Evolutionary conservation across 2,888 invertebrate genomes (phyloP).

Genomic region (Nyleta sp.): DNA sequence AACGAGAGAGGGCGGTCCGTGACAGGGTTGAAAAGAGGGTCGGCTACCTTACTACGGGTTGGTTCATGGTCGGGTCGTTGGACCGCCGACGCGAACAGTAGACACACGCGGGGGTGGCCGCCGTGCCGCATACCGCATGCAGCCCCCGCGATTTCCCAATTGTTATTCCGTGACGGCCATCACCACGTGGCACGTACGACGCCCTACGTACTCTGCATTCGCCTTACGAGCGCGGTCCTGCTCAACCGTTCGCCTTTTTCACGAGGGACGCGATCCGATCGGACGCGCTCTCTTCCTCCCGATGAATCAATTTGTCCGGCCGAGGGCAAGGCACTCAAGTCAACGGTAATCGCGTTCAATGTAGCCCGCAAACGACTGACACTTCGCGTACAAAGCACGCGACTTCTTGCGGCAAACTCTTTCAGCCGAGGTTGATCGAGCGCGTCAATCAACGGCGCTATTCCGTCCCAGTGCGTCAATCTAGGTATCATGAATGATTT

Average conservation of each 20-base stretch:
- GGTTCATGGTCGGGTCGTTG: constrained; percentile 70
- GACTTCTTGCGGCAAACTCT: too few species aligned
- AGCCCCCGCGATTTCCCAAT: constrained; percentile 75
- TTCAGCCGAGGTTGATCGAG: background rate
- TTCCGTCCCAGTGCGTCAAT: background rate
- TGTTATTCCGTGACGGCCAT: constrained; percentile 77
- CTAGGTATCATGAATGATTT: constrained; percentile 2
- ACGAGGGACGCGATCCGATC: constrained; percentile 23
- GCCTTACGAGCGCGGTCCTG: constrained; percentile 63
- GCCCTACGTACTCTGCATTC: constrained; percentile 71
- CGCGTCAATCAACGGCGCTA: too few species aligned
- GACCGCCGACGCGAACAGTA: constrained; percentile 54
- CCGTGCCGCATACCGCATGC: constrained; percentile 68
- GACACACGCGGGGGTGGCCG: constrained; percentile 56
- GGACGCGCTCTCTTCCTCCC: constrained; percentile 1
- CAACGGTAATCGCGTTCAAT: too few species aligned
- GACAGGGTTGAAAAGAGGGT: constrained; percentile 76
- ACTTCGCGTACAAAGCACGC: too few species aligned
- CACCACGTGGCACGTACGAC: constrained; percentile 72
- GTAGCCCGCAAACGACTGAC: too few species aligned
- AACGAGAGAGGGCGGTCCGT: constrained; percentile 70
- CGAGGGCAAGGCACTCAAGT: too few species aligned
- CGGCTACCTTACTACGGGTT: constrained; percentile 58
- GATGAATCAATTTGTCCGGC: constrained; percentile 43
- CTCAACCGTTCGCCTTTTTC: constrained; percentile 42